phyloP scores from a whole-genome alignment of 2,888 invertebrate genomes.

The Acrobasis consociella region DNA sequence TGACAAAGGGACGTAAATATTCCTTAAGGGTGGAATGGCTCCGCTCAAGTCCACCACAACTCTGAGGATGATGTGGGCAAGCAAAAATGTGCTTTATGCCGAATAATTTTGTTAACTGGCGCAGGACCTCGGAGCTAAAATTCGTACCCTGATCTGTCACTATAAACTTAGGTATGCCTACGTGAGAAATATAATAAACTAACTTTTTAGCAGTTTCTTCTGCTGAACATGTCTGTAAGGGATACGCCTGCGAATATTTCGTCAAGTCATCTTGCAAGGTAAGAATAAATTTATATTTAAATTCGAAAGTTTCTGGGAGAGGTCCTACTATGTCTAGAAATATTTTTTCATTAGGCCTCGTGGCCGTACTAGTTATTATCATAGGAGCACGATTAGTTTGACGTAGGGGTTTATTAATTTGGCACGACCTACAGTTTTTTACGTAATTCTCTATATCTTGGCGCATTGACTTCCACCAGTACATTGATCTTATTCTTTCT shows the following conservation, averaged over 20 bases:
- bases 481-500: not conserved
- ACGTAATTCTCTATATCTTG: slow-evolving; percentile 12
- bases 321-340: slow-evolving; percentile 33
- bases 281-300: slow-evolving; percentile 29
- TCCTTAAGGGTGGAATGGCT: slow-evolving; percentile 36
- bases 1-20: slow-evolving; percentile 32
- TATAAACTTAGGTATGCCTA: slow-evolving; percentile 20
- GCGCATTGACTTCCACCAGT: slow-evolving; percentile 13
- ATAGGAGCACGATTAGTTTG: not conserved
- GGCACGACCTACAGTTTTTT: slow-evolving; percentile 6
- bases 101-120: not conserved
- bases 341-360: not conserved
- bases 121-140: not conserved
- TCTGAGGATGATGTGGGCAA: slow-evolving; percentile 33
- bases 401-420: not conserved
- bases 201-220: slow-evolving; percentile 31
- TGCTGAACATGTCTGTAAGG: slow-evolving; percentile 24
- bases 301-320: slow-evolving; percentile 29
- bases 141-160: not conserved
- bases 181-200: slow-evolving; percentile 30
- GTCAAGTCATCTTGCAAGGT: slow-evolving; percentile 35
- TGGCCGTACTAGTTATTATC: not conserved
- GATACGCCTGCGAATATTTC: slow-evolving; percentile 32
- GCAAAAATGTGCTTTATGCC: slow-evolving; percentile 29
- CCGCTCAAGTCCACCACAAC: slow-evolving; percentile 33